phyloP scores from a whole-genome alignment of 2,888 invertebrate species.

The Diloba caeruleocephala region DNA sequence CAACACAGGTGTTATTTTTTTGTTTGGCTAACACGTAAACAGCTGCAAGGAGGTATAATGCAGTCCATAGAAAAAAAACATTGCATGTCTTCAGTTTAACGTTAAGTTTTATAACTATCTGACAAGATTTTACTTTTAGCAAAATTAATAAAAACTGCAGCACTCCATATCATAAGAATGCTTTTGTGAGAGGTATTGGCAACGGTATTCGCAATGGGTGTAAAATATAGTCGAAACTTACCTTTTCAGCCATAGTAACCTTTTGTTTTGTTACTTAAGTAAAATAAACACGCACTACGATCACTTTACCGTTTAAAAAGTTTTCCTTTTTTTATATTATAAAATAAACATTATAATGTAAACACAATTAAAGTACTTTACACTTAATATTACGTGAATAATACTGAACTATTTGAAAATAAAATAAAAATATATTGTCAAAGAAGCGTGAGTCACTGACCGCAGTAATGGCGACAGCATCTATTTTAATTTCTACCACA shows the following conservation, averaged over 20 bases:
- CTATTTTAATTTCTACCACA: constrained; percentile 37
- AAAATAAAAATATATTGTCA: constrained; percentile 56
- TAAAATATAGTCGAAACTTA: constrained; percentile 51
- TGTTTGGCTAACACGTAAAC: constrained; percentile 30
- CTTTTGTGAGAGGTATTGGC: constrained; percentile 5
- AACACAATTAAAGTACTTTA: constrained; percentile 41
- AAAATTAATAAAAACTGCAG: background rate
- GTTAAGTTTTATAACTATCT: constrained; percentile 10
- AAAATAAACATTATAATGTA: constrained; percentile 34
- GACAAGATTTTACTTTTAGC: background rate
- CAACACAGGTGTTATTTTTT: constrained; percentile 58
- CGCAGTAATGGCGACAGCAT: constrained; percentile 45
- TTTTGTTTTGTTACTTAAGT: constrained; percentile 46
- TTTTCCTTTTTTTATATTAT: constrained; percentile 30
- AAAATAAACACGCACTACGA: constrained; percentile 44
- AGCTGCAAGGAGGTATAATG: constrained; percentile 41
- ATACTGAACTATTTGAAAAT: constrained; percentile 53
- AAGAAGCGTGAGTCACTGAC: constrained; percentile 60
- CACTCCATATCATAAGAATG: background rate
- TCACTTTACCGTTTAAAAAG: constrained; percentile 23
- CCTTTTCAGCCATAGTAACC: constrained; percentile 73
- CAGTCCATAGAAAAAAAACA: constrained; percentile 30
- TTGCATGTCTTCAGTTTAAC: constrained; percentile 7
- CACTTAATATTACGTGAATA: constrained; percentile 46
- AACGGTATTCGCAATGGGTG: constrained; percentile 4